A percentile compares a stretch with the other conserved stretches of the same genome.
These are phyloP conservation scores for Cataglyphis hispanica DNA, from an alignment of 1,140 invertebrate species.

Conservation along the genomic window DNA sequence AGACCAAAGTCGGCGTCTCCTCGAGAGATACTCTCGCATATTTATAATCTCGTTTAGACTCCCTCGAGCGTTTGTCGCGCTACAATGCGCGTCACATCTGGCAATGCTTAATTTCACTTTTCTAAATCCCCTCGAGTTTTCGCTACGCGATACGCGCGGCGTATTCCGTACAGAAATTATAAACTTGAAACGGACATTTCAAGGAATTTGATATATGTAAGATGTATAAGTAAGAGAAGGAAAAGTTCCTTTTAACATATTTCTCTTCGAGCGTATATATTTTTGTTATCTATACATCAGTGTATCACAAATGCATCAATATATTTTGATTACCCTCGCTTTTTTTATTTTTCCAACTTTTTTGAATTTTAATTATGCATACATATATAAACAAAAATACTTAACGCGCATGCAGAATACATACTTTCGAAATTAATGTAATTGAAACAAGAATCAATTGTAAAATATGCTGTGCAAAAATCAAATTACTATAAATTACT, in stretches of 20 bases:
- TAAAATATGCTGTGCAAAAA: neutral
- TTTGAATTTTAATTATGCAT: too few species aligned
- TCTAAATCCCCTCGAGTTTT: neutral
- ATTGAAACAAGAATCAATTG: too few species aligned
- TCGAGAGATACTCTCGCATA: slow-evolving; percentile 29
- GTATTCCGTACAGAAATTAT: neutral
- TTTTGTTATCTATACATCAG: too few species aligned
- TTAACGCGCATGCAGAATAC: neutral
- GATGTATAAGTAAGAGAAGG: neutral
- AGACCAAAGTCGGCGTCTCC: slow-evolving; percentile 45
- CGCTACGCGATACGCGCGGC: neutral
- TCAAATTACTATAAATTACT: neutral
- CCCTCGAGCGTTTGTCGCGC: neutral
- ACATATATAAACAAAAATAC: neutral
- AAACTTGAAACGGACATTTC: neutral
- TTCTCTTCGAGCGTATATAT: too few species aligned
- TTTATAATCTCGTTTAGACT: slow-evolving; percentile 48
- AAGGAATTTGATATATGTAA: neutral
- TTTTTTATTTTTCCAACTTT: too few species aligned
- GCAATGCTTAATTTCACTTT: slow-evolving; percentile 35
- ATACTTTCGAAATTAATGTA: too few species aligned
- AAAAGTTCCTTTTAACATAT: too few species aligned
- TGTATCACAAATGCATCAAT: too few species aligned
- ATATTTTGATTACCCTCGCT: too few species aligned
- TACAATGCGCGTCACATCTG: slow-evolving; percentile 43